Base-by-base conservation (phyloP, 2,888 invertebrate genomes). In the Elmis aenea region DNA sequence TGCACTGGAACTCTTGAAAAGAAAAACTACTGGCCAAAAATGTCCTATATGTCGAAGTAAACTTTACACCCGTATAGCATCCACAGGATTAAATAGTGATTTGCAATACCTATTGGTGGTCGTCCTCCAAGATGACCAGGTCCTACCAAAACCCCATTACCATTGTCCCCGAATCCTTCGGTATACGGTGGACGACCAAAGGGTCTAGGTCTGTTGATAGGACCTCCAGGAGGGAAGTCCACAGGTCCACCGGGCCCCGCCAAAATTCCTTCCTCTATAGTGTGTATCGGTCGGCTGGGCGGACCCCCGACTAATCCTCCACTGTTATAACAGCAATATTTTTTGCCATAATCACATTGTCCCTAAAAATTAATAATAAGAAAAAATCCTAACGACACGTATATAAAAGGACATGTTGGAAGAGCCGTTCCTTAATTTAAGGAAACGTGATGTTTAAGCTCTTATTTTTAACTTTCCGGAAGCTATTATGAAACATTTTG, bases 301-400 rank as follows among this genome's bases (percentile, higher is more conserved):
- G 56, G 31, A 2, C 62, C 59, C 8, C 62, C 59, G 1, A 58
- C 64, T 6, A 58, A 30, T 1, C 48, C 53, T 4, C 46, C 43
- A 3, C 55, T 57, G 35, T 73, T 73, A 62, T 73, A 78, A 54
- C 83, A 83, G 57, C 83, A 83, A 42, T 81, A 74, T 46, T 71
- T 74, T 58, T 78, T 79, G 5, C 77, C 78, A 0, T 64, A 64
- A 15, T 78, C 77, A 51, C 83, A 83, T 11, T 74, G 73, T 6
- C 76, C 77, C 82, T 82, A 69, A 8, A 65, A 64, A 11, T 18
- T 6, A n/a, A n/a, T n/a, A n/a, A n/a, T n/a, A n/a, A 13, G 9
- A 21, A n/a, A n/a, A n/a, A n/a, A n/a, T n/a, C n/a, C n/a, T n/a
- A n/a, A n/a, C n/a, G n/a, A n/a, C n/a, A n/a, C n/a, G n/a, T n/a